Base-by-base conservation (phyloP, 2,888 invertebrate genomes). In the Salpingus planirostris region DNA sequence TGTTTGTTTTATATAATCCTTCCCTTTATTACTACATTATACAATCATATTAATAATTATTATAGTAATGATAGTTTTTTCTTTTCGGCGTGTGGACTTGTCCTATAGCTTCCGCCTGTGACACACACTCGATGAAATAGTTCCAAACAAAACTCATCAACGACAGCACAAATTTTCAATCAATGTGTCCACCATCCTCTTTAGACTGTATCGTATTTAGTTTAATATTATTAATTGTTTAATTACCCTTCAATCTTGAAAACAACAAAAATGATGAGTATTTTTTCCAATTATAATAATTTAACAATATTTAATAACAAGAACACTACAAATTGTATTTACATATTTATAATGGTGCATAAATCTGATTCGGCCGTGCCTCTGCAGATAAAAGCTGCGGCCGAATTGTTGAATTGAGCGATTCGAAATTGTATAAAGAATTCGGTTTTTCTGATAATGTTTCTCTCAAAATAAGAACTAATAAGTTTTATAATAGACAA, bases 401-500 rank as follows among this genome's bases (percentile, higher is more conserved):
- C n/a, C n/a, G n/a, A n/a, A n/a, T n/a, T n/a, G n/a, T n/a, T n/a
- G n/a, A n/a, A n/a, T n/a, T n/a, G n/a, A n/a, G n/a, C n/a, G n/a
- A n/a, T n/a, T n/a, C n/a, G n/a, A n/a, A n/a, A n/a, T n/a, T n/a
- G n/a, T n/a, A 24, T 22, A 14, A 7, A 23, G 11, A 7, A 4
- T 23, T 29, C 13, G 15, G 15, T 22, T 27, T 32, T 32, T 13
- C 14, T 23, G 15, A n/a, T n/a, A n/a, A n/a, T n/a, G n/a, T n/a
- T 24, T 33, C 22, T 32, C 27, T 26, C 14, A 35, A 31, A 29
- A 35, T 27, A n/a, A n/a, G n/a, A n/a, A n/a, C n/a, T n/a, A n/a
- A n/a, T 35, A 27, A 35, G 30, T 38, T 37, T 36, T 33, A 42
- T 45, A n/a, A n/a, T n/a, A 33, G 49, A 42, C 47, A 47, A 50